Evolutionary conservation across 35 echinoderm and acorn worm species (phyloP), one percentile per base, ranked within the genome.

Genomic region (Anneissia japonica): DNA sequence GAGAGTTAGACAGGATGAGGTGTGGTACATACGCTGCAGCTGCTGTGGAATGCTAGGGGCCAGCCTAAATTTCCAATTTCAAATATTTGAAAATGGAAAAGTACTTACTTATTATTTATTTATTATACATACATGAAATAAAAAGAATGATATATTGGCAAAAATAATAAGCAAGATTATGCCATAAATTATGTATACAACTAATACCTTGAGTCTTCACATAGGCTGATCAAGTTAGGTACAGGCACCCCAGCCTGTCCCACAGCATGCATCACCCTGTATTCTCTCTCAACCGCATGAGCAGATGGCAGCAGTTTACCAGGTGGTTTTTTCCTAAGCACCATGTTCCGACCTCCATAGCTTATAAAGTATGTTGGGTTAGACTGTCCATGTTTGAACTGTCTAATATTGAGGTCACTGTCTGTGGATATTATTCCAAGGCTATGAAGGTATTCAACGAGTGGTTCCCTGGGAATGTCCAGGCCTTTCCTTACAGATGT

Each of bases 351-450:
- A 4, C 75, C 96, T 32, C 89, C 96, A 82, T 88, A 93, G 4
- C 89, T 26, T 17, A 99, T 36, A 76, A 87, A 99, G 73, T 99
- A 99, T 35, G 96, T 99, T 31, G 96, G 96, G 77, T 99, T 99
- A n/a, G 96, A 99, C 73, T 93, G 91, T 73, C 92, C 96, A 74
- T 97, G 95, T 46, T 90, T 93, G 77, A 97, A 97, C 46, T 97
- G 83, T 33, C 95, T 85, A 23, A 94, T 89, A 39, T 90, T 90
- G 32, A 93, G 30, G 2, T 30, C 17, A 32, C 72, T 81, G 29
- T 97, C 83, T 9, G 39, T 84, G 73, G 89, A 97, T 75, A 38
- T 72, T 1, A 97, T 79, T 38, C 85, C 79, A 21, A 97, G 76
- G 4, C 80, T 64, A 74, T 87, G 33, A 0, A 97, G 80, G 35